Percentiles rank a stretch among this genome's conserved stretches.
Conservation (phyloP, 2,797 vertebrate genomes). For the Nyctalus aviator region DNA sequence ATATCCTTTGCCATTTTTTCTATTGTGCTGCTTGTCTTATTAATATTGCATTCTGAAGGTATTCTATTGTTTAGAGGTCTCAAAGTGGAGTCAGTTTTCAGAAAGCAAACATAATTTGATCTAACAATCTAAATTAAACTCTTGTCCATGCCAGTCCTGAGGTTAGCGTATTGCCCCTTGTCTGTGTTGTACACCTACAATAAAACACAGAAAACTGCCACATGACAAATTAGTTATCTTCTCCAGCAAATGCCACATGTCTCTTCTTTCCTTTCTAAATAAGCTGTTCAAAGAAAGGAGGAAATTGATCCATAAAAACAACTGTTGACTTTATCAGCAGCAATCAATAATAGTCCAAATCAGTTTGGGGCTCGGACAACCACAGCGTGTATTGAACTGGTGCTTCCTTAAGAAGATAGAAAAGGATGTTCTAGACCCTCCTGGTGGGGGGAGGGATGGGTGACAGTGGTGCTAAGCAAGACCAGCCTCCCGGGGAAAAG, state of each 20-base stretch:
- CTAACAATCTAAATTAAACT: conserved; percentile 70
- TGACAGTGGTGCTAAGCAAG: not conserved
- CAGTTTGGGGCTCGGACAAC: not conserved
- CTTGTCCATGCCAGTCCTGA: conserved; percentile 32
- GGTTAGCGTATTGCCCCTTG: not conserved
- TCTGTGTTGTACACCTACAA: conserved; percentile 16
- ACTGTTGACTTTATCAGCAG: conserved; percentile 52
- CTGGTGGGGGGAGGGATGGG: not conserved
- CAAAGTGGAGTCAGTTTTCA: conserved; percentile 57
- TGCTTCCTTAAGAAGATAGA: not conserved
- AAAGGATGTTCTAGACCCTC: not conserved
- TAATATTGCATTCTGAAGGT: conserved; percentile 64
- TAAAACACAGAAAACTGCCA: conserved; percentile 54
- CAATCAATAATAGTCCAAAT: conserved; percentile 25
- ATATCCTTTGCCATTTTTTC: conserved; percentile 19
- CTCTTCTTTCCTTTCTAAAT: conserved; percentile 65
- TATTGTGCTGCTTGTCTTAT: conserved; percentile 41
- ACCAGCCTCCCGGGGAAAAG: not conserved
- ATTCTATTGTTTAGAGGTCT: conserved; percentile 32
- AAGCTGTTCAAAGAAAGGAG: conserved; percentile 53
- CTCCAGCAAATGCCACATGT: conserved; percentile 54
- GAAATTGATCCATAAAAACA: conserved; percentile 70
- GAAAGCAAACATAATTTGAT: conserved; percentile 63
- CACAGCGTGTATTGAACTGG: not conserved
- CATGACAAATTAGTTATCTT: conserved; percentile 64